Evolutionary conservation across 2,888 invertebrate genomes (phyloP), one percentile per base, ranked within the genome.

Genomic region (Tanytarsus gracilentus): DNA sequence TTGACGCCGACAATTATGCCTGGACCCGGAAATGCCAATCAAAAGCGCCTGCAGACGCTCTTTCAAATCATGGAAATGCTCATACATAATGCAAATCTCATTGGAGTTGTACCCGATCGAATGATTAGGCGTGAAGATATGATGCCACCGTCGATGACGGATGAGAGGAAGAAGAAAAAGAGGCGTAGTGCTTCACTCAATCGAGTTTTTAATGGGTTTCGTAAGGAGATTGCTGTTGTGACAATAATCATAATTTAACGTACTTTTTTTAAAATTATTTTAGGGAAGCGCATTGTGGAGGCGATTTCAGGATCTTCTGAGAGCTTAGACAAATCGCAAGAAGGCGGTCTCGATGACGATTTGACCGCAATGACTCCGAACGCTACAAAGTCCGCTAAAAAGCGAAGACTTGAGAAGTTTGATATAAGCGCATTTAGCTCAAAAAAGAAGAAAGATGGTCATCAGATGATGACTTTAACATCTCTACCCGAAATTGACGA

Each of bases 1-100:
- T 77, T 94, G 70, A 85, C 89, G 0, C 93, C 93, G 1, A 89
- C 89, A 68, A 78, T 94, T 56, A 87, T 94, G 84, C 90, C 90
- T 0, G 74, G 85, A 9, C 83, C 83, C 56, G 82, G 84, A 63
- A 79, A 82, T 18, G 79, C 80, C n/a, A 78, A 83, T 49, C 75
- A 81, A 63, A 77, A 79, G 64, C 75, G 85, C 64, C 74, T 86
- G 61, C 81, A 81, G 58, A 81, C 83, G 67, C 85, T 85, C 72
- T 80, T 86, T 29, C 79, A 81, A 69, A 78, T 87, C 67, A 77
- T 87, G 52, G 82, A 85, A 81, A 76, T 87, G 67, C 77, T 92
- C 66, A 89, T 92, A 63, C 83, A 85, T 71, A 84, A 89, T 73
- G 82, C 89, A 1, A 78, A 80, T 63, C 75, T 77, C 65, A 86